Conservation (phyloP, 1,140 invertebrate genomes). For the Panulirus ornatus region DNA sequence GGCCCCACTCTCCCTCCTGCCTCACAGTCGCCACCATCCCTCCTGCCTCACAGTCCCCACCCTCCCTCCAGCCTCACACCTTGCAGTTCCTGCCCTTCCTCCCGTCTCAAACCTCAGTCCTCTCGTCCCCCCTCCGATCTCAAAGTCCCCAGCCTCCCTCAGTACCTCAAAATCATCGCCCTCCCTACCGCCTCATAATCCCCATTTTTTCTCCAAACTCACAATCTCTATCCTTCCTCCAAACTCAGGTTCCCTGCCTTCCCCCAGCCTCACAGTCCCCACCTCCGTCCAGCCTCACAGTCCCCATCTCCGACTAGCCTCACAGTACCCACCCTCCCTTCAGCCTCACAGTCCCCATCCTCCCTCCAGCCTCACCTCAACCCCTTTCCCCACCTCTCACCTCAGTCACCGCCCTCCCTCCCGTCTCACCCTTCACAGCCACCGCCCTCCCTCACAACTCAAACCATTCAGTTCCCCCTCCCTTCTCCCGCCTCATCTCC, state of each 20-base stretch:
- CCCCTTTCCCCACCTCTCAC: background rate
- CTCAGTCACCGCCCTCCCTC: background rate
- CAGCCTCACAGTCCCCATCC: too few relatives aligned
- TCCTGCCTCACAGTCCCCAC: conserved; percentile 2
- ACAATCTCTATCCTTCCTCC: background rate
- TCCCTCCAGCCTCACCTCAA: background rate
- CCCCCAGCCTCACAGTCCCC: background rate
- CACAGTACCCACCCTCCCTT: background rate
- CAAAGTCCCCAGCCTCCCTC: background rate
- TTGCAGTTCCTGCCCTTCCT: conserved; percentile 9
- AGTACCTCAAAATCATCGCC: background rate
- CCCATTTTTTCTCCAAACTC: background rate
- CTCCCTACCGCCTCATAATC: background rate
- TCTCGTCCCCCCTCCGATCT: conserved; percentile 4
- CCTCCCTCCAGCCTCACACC: conserved; percentile 5
- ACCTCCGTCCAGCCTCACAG: background rate
- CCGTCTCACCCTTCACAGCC: too few relatives aligned
- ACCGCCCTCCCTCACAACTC: background rate
- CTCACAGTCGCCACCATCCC: background rate
- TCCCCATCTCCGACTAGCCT: background rate
- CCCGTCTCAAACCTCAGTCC: background rate
- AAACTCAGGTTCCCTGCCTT: background rate
- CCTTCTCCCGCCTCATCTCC: background rate
- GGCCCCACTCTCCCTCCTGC: background rate
- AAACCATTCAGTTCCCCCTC: background rate